phyloP scores from a whole-genome alignment of 1,140 invertebrate genomes.

The Polypedilum pembai region DNA sequence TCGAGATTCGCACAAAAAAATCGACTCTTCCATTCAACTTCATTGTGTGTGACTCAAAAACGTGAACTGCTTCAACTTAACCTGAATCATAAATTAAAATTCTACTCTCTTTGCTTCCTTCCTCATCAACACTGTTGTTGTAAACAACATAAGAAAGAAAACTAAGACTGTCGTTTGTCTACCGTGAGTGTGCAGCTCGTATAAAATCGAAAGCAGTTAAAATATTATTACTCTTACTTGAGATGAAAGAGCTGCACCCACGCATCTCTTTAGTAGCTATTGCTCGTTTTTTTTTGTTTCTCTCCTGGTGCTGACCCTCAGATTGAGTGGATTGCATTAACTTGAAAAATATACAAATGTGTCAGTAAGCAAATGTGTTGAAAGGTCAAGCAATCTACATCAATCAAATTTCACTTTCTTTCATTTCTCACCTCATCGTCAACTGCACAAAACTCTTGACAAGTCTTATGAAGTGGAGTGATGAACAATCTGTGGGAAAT shows the following conservation, averaged over 20 bases:
- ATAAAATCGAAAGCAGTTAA: slow-evolving; percentile 13
- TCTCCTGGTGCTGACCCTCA: no score
- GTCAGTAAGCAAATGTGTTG: no score
- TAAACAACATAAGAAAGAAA: background rate
- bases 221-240: background rate
- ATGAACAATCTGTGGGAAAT: no score
- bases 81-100: slow-evolving; percentile 2
- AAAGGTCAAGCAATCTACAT: no score
- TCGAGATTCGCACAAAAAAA: background rate
- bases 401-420: no score
- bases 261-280: background rate
- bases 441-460: no score
- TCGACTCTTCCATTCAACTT: background rate
- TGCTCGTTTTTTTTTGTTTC: no score
- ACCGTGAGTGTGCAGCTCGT: no score
- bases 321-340: no score
- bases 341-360: no score
- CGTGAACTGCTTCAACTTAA: background rate
- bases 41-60: slow-evolving; percentile 15
- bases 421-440: no score
- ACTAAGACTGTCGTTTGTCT: background rate
- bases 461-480: no score
- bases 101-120: background rate
- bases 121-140: background rate
- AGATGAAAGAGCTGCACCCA: background rate